Base-by-base conservation (phyloP, 2,888 invertebrate genomes). In the Axea sp. region DNA sequence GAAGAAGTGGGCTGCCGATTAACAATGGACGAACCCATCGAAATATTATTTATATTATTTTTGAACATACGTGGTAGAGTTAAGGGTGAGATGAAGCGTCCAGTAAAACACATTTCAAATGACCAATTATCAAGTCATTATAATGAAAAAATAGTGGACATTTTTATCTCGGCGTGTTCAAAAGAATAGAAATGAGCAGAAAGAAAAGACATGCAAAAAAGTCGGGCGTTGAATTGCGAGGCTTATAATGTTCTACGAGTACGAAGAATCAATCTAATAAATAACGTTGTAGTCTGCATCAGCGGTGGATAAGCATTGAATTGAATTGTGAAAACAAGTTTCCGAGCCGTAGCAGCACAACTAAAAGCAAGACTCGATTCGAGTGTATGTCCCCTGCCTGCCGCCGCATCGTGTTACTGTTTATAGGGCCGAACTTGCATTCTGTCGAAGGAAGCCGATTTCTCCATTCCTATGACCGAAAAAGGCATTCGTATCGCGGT, bases 361-460 rank as follows among this genome's bases (percentile, higher is more conserved):
- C 84, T 80, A 83, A 82, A 83, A 82, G 82, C 82, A 79, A 81
- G 81, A 79, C 80, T 78, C 77, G 76, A 78, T 78, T 80, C 79
- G 53, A 72, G 68, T 55, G 65, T 82, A 80, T 80, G 68, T 60
- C 53, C 35, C 51, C 68, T 43, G 68, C 68, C 53, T 47, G 14
- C 60, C 51, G 45, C 75, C 78, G 78, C 78, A 79, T 79, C 82
- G 69, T 81, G 82, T 81, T 82, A 80, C 82, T 78, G 81, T 80
- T 82, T 80, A 81, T 82, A 80, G 82, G 79, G 76, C 80, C 80
- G 81, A 81, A 82, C 81, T 82, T 81, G 78, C 81, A 82, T 81
- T 82, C 80, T 80, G 78, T 76, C 71, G 73, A 57, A 72, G 76
- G 69, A 62, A 73, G 73, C 73, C 75, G 77, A 77, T 79, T 74